Evolutionary conservation across 2,113 vertebrate species (phyloP), one percentile per base, ranked within the genome.

Genomic region (western clawed frog (Xenopus tropicalis)): DNA sequence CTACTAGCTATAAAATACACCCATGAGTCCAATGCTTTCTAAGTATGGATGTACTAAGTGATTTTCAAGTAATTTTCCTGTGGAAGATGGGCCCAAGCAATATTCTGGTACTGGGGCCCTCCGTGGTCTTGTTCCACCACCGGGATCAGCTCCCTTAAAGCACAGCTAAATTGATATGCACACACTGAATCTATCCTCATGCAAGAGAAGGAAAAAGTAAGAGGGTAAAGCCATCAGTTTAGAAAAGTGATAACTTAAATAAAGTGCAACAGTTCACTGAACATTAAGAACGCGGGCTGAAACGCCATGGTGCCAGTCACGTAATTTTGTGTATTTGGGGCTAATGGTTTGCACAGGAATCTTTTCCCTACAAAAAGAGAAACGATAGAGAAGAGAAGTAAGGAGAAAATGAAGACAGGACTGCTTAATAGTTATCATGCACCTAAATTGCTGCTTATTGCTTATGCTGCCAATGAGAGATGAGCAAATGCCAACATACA

Each of bases 281-380:
- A 99, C 96, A 84, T 98, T 99, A 87, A 99, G 96, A 87, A 94
- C 93, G 86, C 93, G 94, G 85, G 97, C 96, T 84, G 97, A 99
- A 88, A 99, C 95, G 81, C 93, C 96, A 78, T 98, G 97, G 88
- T 99, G 96, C 96, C 96, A 98, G 92, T 98, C 92, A 87, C 96
- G 94, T 88, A 99, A 94, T 87, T 96, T 93, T 86, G 90, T 89
- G 79, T 99, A 98, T 91, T 93, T 96, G 78, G 97, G 96, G 78
- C 93, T 96, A 85, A 96, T 91, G 86, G 91, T 81, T 82, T 92
- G 89, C 85, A 92, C 88, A 85, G 90, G 91, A 85, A 89, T 77
- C 92, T 94, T 92, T 88, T 86, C 88, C 91, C 96, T 99, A 92
- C 66, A 75, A 63, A 82, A 86, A 82, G 86, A 90, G 82, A 83